Evolutionary conservation across 2,888 invertebrate species (phyloP), one percentile per base, ranked within the genome.

Genomic region (Molorchus minor): DNA sequence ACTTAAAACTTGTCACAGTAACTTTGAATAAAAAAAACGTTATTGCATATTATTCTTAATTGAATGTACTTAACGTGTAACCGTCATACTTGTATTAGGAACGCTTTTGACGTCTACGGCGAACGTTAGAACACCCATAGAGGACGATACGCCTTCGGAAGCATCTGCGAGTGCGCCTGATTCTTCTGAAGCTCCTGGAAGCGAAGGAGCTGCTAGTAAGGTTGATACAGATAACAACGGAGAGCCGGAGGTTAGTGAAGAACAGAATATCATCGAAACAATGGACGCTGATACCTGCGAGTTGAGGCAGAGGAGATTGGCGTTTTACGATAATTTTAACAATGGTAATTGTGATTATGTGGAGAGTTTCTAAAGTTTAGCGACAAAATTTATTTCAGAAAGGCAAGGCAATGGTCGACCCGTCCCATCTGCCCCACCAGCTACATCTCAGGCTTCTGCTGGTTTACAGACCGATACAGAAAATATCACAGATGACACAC

Each of bases 281-380:
- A 87, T 87, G 86, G 86, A 86, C 70, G 83, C 84, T 1, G 85
- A 85, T 58, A 64, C 74, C 12, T 74, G 63, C 36, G 69, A 73
- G 12, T 56, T 81, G 29, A 71, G 85, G 77, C 70, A 82, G 74
- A 45, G 81, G 73, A 49, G 82, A 71, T 61, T 84, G 35, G 76
- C 77, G 3, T 79, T 78, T 62, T 79, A 79, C 60, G 57, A 61
- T 17, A 58, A 56, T 36, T 59, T 44, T 19, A 58, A 13, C 12
- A 33, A 33, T 33, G 33, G 33, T 33, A 16, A n/a, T 20, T 3
- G 17, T 25, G 8, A 25, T 25, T 25, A 25, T 25, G 20, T 20
- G n/a, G 19, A 16, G 16, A 4, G 19, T 40, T 16, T 40, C 2
- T 13, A 30, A 30, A 30, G 8, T 2, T 30, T n/a, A 30, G 15